Base-by-base conservation (phyloP, 2,888 invertebrate species). In the Morpho helenor region DNA sequence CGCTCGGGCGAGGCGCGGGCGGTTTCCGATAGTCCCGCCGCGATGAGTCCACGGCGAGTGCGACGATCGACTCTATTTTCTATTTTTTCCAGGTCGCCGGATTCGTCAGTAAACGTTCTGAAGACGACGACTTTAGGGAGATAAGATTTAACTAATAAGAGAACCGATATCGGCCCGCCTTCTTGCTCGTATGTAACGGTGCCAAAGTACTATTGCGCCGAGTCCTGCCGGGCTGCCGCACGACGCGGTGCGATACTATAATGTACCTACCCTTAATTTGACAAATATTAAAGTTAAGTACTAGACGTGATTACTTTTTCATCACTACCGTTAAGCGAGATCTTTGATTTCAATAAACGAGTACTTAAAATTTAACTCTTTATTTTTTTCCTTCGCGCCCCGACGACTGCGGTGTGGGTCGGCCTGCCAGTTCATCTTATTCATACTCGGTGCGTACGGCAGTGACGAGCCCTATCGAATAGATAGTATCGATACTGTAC, bases 341-440 rank as follows among this genome's bases (percentile, higher is more conserved):
- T 79, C 75, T 84, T 83, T 83, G 80, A 77, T 84, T 80, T 77
- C 81, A 77, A 75, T 81, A 79, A 82, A 79, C 73, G 78, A 78
- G 77, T 82, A 84, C 79, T 82, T 83, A 82, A 56, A 62, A 59
- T 58, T 53, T 45, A 56, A 43, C 59, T 61, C 64, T 45, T 60
- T 63, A 62, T 49, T 23, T 48, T 48, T 31, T 5, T 31, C 31
- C 23, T 9, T 22, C 48, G 7, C 23, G 9, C 22, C 2, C 31
- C 3, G 31, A 3, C 3, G 31, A 31, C 31, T 5, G 31, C 3
- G 4, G 31, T 1, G 2, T 16, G 16, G 16, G 16, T 16, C 16
- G 16, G 16, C 1, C 16, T 16, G 16, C 16, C 31, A 31, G 31
- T 31, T 31, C 3, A 5, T 31, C 5, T 5, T 31, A 5, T 5